A percentile compares a stretch with the other conserved stretches of the same genome.
phyloP scores from a whole-genome alignment of 2,797 vertebrate species.

The Hyperoplus immaculatus region DNA sequence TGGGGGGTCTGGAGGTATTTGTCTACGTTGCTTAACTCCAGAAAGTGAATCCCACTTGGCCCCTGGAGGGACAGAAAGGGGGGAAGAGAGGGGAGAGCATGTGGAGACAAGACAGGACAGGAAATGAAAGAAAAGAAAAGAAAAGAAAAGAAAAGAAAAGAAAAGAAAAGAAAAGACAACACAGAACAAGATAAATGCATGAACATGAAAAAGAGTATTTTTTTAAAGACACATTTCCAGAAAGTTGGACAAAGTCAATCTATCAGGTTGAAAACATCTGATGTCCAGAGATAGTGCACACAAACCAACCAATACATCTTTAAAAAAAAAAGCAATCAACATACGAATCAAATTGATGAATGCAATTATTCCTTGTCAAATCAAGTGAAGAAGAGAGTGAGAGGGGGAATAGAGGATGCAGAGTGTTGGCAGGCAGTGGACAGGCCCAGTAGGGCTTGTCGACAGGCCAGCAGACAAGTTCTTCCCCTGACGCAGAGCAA shows the following conservation, averaged over 20 bases:
- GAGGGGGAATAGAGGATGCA: conserved; percentile 23
- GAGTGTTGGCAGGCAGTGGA: conserved; percentile 58
- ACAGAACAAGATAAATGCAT: neutral
- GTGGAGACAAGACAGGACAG: neutral
- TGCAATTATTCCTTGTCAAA: conserved; percentile 31
- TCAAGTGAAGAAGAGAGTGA: neutral
- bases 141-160: too few relatives aligned
- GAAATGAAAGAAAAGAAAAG: neutral
- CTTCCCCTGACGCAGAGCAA: conserved; percentile 65
- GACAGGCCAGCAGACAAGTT: conserved; percentile 63
- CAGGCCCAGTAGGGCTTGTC: conserved; percentile 57
- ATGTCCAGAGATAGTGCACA: neutral
- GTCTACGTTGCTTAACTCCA: conserved; percentile 17
- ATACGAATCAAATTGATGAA: neutral
- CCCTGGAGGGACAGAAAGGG: neutral
- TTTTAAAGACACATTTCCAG: neutral
- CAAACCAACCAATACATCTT: neutral
- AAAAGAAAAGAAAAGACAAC: neutral
- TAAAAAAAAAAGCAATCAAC: too few relatives aligned
- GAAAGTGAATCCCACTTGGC: neutral
- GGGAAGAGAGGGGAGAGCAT: neutral
- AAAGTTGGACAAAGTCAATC: neutral
- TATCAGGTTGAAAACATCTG: neutral
- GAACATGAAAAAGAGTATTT: neutral
- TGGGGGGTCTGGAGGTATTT: neutral